Percentiles rank a stretch among this genome's conserved stretches.
Conservation (phyloP, 2,113 vertebrate genomes). For the Periophthalmus modestus region DNA sequence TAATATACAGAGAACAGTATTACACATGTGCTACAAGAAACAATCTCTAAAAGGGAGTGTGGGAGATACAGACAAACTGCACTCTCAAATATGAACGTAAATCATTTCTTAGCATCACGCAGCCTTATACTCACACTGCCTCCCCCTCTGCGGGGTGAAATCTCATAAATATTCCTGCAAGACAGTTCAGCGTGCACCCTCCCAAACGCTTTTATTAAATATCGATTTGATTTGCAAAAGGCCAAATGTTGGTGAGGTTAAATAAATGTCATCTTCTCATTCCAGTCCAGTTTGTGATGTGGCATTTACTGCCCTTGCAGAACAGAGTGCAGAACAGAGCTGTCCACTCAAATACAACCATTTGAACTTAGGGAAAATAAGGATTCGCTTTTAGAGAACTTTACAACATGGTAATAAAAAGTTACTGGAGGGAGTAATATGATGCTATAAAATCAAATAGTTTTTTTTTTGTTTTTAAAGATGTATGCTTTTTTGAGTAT, state of each 20-base stretch:
- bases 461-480: too few relatives aligned
- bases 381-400: background rate
- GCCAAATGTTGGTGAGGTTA: slow-evolving; percentile 67
- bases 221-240: slow-evolving; percentile 79
- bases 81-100: slow-evolving; percentile 63
- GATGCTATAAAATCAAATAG: too few relatives aligned
- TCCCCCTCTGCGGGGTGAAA: slow-evolving; percentile 43
- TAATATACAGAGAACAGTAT: slow-evolving; percentile 51
- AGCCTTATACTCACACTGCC: slow-evolving; percentile 56
- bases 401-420: background rate
- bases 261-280: slow-evolving; percentile 69
- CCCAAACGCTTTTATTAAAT: slow-evolving; percentile 74
- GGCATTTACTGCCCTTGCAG: slow-evolving; percentile 48
- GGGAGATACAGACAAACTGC: slow-evolving; percentile 42
- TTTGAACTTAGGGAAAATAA: background rate
- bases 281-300: slow-evolving; percentile 33
- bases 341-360: slow-evolving; percentile 6
- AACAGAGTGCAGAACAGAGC: background rate
- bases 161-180: slow-evolving; percentile 67
- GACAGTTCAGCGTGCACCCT: slow-evolving; percentile 62
- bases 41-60: slow-evolving; percentile 20
- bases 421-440: too few relatives aligned
- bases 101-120: slow-evolving; percentile 61
- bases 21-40: slow-evolving; percentile 53
- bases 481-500: too few relatives aligned